Conservation (phyloP, 1,140 invertebrate genomes). For the Calycopis cecrops region DNA sequence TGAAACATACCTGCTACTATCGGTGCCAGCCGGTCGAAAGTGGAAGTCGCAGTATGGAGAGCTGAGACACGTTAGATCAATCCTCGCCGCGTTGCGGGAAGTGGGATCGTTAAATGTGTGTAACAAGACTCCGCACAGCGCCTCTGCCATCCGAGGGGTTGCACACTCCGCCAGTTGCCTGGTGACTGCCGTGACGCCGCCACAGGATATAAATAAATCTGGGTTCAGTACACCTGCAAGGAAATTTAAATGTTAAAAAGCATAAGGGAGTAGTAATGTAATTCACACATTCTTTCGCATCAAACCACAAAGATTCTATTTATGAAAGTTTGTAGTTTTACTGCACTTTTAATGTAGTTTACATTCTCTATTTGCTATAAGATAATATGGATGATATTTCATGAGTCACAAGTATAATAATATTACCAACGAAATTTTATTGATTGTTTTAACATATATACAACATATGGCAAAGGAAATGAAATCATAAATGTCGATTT, state of each 20-base stretch:
- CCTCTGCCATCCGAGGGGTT: conserved; percentile 87
- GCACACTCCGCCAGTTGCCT: conserved; percentile 88
- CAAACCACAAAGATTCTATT: too few relatives aligned
- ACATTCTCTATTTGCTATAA: too few relatives aligned
- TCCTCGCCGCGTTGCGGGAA: conserved; percentile 82
- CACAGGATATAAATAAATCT: conserved; percentile 85
- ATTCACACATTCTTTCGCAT: too few relatives aligned
- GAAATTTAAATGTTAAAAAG: conserved; percentile 4
- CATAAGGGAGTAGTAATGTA: neutral
- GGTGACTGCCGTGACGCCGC: conserved; percentile 88
- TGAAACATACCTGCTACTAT: conserved; percentile 72
- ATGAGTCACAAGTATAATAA: too few relatives aligned
- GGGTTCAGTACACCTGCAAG: conserved; percentile 87
- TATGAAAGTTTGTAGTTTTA: too few relatives aligned
- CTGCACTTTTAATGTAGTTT: too few relatives aligned
- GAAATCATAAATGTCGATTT: too few relatives aligned
- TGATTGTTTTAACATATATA: too few relatives aligned
- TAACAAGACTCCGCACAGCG: conserved; percentile 90
- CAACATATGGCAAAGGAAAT: too few relatives aligned
- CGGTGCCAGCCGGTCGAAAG: conserved; percentile 78
- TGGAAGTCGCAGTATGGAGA: conserved; percentile 96
- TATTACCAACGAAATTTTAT: too few relatives aligned
- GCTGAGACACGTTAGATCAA: conserved; percentile 89
- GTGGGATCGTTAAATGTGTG: conserved; percentile 90
- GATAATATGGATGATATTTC: too few relatives aligned